phyloP scores from a whole-genome alignment of 2,797 vertebrate genomes.

The Chelmon rostratus region DNA sequence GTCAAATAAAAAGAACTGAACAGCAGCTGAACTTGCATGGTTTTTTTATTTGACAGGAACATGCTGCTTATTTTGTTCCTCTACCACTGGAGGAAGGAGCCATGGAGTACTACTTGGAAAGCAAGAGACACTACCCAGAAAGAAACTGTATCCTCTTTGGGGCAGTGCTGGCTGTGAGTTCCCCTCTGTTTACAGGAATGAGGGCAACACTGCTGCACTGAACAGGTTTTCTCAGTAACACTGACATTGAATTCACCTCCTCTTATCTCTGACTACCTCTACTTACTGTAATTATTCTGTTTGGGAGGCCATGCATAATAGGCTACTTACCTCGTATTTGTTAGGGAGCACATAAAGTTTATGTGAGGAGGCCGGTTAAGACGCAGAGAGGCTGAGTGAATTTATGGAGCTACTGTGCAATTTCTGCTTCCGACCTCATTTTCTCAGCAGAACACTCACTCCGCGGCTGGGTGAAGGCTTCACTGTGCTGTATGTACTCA shows the following conservation, averaged over 20 bases:
- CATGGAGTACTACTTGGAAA: conserved; percentile 63
- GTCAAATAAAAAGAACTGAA: not conserved
- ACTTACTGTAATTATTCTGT: conserved; percentile 9
- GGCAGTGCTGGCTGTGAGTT: conserved; percentile 33
- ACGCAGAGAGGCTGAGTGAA: conserved; percentile 10
- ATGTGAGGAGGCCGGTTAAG: conserved; percentile 12
- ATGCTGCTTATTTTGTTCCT: conserved; percentile 38
- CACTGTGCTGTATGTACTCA: conserved; percentile 63
- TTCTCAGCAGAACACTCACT: conserved; percentile 42
- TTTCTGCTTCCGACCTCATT: conserved; percentile 39
- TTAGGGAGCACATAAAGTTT: conserved; percentile 9
- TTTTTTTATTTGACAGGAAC: conserved; percentile 43
- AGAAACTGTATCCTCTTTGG: conserved; percentile 66
- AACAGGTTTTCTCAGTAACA: conserved; percentile 25
- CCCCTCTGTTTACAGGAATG: conserved; percentile 66
- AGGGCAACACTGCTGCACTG: conserved; percentile 32
- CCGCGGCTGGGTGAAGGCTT: conserved; percentile 57
- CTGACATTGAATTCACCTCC: conserved; percentile 23
- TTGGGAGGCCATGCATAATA: conserved; percentile 4
- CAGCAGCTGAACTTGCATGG: not conserved
- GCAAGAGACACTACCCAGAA: conserved; percentile 64
- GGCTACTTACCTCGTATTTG: conserved; percentile 5
- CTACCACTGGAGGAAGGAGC: conserved; percentile 15
- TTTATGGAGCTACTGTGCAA: conserved; percentile 29
- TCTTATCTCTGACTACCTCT: conserved; percentile 11